A percentile compares a stretch with the other conserved stretches of the same genome.
Evolutionary conservation across 2,113 vertebrate genomes (phyloP).

Genomic region (Tychaedon coryphoeus): DNA sequence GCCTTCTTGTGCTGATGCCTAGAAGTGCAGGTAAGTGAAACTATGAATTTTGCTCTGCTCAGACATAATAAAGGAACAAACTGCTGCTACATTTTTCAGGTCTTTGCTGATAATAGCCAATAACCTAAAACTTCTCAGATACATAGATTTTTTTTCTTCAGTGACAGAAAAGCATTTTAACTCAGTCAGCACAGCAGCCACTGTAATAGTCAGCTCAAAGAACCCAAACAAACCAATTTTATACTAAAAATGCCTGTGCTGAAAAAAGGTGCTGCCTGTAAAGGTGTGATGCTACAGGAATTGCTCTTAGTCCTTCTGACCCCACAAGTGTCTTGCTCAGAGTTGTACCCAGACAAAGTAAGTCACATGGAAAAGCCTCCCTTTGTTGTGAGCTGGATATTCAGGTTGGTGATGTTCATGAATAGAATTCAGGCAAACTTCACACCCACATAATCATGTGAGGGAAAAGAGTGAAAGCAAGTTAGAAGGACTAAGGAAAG

Average conservation of each 20-base stretch:
- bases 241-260: not conserved
- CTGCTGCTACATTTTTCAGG: not conserved
- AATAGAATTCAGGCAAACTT: not conserved
- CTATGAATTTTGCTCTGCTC: not conserved
- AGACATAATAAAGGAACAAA: not conserved
- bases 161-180: not conserved
- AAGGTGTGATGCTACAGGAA: not conserved
- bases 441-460: not conserved
- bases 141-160: not conserved
- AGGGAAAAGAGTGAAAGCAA: not conserved
- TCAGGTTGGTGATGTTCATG: not conserved
- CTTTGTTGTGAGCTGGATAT: not conserved
- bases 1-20: constrained; percentile 74
- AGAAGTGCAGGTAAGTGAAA: constrained; percentile 60
- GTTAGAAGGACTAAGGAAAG: not conserved
- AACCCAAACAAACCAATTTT: not conserved
- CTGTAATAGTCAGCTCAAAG: not conserved
- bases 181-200: not conserved
- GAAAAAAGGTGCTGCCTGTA: not conserved
- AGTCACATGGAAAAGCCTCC: not conserved
- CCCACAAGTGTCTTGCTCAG: not conserved
- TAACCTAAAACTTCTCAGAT: not conserved
- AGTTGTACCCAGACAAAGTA: not conserved
- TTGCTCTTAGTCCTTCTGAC: not conserved
- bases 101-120: not conserved